Percentiles rank a stretch among this genome's conserved stretches.
Evolutionary conservation across 2,797 vertebrate genomes (phyloP).

Genomic region (Lepilemur ruficaudatus): DNA sequence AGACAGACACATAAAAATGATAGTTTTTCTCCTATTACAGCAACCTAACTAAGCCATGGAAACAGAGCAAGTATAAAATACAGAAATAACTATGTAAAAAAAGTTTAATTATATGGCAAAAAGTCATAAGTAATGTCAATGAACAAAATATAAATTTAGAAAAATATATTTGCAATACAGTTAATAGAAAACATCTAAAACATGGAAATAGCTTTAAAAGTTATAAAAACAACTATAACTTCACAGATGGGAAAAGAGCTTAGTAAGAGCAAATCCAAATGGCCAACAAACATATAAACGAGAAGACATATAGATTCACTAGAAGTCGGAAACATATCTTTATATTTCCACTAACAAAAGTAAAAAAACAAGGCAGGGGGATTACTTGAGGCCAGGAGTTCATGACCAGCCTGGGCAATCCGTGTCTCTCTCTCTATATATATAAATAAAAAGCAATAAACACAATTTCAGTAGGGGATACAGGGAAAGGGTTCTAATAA

Average conservation of each 20-base stretch:
- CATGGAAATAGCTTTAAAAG: not conserved
- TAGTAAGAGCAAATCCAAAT: slow-evolving; percentile 26
- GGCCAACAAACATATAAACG: not conserved
- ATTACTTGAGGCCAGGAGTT: too few relatives aligned
- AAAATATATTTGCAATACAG: not conserved
- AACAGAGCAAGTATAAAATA: not conserved
- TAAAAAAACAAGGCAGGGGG: too few relatives aligned
- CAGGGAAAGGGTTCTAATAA: not conserved
- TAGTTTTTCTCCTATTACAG: not conserved
- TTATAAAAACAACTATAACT: not conserved
- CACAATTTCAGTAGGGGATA: not conserved
- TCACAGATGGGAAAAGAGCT: not conserved
- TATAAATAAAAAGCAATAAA: not conserved
- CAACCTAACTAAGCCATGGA: not conserved
- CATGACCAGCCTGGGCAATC: too few relatives aligned
- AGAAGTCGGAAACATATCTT: not conserved
- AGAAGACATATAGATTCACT: not conserved
- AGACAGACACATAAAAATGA: not conserved
- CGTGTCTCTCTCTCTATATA: too few relatives aligned
- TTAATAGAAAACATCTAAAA: slow-evolving; percentile 47
- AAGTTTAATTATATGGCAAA: not conserved
- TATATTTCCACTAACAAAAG: not conserved
- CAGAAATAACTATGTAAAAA: not conserved
- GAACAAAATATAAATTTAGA: not conserved
- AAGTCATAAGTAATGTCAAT: not conserved